Evolutionary conservation across 2,113 vertebrate genomes (phyloP), one percentile per base, ranked within the genome.

Genomic region (Lagopus muta): DNA sequence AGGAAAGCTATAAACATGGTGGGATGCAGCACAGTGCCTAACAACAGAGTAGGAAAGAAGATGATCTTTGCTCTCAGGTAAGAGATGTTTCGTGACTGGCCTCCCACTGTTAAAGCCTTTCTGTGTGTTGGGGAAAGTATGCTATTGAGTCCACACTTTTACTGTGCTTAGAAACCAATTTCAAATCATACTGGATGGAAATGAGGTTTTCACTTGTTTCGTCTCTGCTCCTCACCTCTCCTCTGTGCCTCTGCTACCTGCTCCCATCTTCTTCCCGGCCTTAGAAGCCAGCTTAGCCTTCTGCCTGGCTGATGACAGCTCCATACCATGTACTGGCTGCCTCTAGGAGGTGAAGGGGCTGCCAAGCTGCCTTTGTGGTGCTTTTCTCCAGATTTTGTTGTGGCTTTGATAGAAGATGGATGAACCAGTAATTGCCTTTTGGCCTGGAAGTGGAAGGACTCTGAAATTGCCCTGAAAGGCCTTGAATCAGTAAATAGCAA

Each of bases 401-500:
- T 87, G 66, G 36, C 48, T 79, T 48, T 24, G 10, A 58, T 84
- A 21, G 42, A 69, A 88, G 57, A 62, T 54, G 88, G 72, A 34
- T 30, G 57, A 90, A 93, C 27, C 0, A 0, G 65, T 88, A 88
- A 95, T 80, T 80, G 54, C 43, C 45, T 91, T 77, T 72, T n/a
- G 61, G 81, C 32, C 48, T 62, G 75, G 65, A 88, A 78, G 52
- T 38, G 83, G 61, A 60, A 50, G 18, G 80, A 70, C 61, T 75
- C 52, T 50, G 83, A 94, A 93, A 96, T 93, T 86, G 86, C 8
- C 70, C 83, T 19, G 43, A 81, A 94, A 95, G 70, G 54, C 43
- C 81, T 79, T 84, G 57, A 93, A 93, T 86, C 66, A 76, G 90
- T 90, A 95, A 96, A 92, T 57, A 94, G 66, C 90, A 96, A 94